These are phyloP conservation scores for Phaedon cochleariae DNA, from an alignment of 2,888 invertebrate species.

Conservation along the genomic window DNA sequence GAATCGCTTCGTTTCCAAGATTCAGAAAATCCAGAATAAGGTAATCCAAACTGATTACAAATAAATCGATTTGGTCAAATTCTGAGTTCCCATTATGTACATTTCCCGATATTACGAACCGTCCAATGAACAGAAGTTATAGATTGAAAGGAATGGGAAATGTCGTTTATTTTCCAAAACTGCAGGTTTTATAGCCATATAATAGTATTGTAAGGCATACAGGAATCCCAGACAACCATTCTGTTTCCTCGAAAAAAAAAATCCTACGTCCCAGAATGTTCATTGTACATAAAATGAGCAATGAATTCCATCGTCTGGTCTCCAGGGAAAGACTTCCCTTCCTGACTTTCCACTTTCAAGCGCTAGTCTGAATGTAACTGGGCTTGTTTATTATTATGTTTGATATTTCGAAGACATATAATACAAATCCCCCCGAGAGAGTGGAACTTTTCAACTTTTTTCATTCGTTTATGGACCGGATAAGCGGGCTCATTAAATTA, in stretches of 20 bases:
- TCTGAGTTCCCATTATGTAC: too few relatives aligned
- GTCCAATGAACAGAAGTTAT: too few relatives aligned
- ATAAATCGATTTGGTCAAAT: too few relatives aligned
- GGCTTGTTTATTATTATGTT: conserved; percentile 2
- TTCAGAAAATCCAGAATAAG: too few relatives aligned
- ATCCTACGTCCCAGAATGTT: background rate
- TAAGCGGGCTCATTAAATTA: background rate
- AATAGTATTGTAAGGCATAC: background rate
- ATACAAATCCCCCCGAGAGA: background rate
- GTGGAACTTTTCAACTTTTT: background rate
- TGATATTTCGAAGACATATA: conserved; percentile 2
- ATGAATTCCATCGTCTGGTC: background rate
- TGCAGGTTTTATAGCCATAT: too few relatives aligned
- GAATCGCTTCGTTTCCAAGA: too few relatives aligned
- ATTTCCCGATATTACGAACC: too few relatives aligned
- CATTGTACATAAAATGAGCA: background rate
- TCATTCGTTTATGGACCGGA: background rate
- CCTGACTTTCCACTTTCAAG: background rate
- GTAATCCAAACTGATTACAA: too few relatives aligned
- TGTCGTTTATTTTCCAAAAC: too few relatives aligned
- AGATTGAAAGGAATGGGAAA: too few relatives aligned
- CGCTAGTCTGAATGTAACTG: background rate
- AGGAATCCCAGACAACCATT: background rate
- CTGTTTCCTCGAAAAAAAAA: background rate
- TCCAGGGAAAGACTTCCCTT: background rate